Base-by-base conservation (phyloP, 2,113 vertebrate species). In the Aegypius monachus region DNA sequence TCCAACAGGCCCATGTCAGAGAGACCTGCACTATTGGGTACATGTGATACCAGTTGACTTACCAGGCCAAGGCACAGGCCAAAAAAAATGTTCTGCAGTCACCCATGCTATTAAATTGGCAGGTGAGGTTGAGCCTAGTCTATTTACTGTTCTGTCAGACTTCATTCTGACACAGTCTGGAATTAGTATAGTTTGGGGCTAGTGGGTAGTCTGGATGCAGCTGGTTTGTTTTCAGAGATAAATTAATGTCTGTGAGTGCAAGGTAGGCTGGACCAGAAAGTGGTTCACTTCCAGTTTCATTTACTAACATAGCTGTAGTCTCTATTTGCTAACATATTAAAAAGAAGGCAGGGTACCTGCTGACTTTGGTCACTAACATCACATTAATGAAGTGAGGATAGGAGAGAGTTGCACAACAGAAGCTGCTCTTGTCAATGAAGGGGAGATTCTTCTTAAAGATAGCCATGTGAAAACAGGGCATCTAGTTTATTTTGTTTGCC, bases 1-100 rank as follows among this genome's bases (percentile, higher is more conserved):
- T 14, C 5, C 8, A n/a, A n/a, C 6, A 65, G 4, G 13, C 3
- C 5, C 1, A 1, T 10, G 32, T 21, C 43, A 47, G 25, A 77
- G 9, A 36, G 23, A 53, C 19, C 15, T 6, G 15, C 55, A 10
- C 2, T 34, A 3, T 3, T 26, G 5, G 11, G 15, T 9, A 43
- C 1, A 2, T 3, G 4, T 1, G 7, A 20, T 22, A 31, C 5
- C 26, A 23, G 3, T n/a, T 55, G 55, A 72, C 6, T 72, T 61
- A 83, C 13, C 15, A n/a, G 23, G 9, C 6, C 56, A 71, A 32
- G 8, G 2, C 16, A 73, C 9, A 45, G 13, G 8, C 1, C 12
- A 36, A 77, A 74, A 70, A 7, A 6, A 29, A n/a, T 7, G 5
- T 32, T 71, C 22, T 18, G 3, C 5, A 21, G 7, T 75, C 13